Percentiles rank a stretch among this genome's conserved stretches.
Conservation (phyloP, 2,797 vertebrate species). For the Garrulus glandarius region DNA sequence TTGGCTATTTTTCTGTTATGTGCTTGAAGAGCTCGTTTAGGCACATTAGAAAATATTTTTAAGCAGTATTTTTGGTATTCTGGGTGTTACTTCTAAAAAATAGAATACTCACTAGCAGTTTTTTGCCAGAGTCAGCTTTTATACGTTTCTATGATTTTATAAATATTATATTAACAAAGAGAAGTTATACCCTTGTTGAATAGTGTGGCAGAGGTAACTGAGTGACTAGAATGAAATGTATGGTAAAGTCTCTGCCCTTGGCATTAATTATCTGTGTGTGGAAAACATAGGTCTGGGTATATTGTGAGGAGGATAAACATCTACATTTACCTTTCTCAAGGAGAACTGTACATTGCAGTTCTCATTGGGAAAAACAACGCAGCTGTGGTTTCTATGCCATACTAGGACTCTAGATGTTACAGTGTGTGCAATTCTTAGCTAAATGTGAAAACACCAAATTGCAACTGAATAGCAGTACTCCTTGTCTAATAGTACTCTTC, state of each 20-base stretch:
- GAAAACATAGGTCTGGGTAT: background rate
- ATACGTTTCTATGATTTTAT: background rate
- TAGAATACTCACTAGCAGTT: background rate
- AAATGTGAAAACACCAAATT: background rate
- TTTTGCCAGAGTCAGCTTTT: background rate
- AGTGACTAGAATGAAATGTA: background rate
- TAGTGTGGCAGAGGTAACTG: background rate
- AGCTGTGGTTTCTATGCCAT: background rate
- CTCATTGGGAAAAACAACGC: background rate
- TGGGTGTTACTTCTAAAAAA: background rate
- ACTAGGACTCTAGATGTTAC: background rate
- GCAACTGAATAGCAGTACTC: background rate
- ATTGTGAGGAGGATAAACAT: background rate
- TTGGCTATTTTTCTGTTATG: background rate
- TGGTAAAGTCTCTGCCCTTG: background rate
- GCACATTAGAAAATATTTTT: background rate
- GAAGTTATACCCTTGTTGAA: background rate
- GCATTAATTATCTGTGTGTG: background rate
- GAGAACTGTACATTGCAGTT: background rate
- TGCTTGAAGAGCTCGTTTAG: background rate
- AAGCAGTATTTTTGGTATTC: background rate
- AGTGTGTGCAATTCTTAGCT: background rate
- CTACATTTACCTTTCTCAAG: background rate
- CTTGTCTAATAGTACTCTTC: background rate
- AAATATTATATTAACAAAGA: background rate